Evolutionary conservation across 1,140 invertebrate genomes (phyloP).

Genomic region (Drosophila oshimai): DNA sequence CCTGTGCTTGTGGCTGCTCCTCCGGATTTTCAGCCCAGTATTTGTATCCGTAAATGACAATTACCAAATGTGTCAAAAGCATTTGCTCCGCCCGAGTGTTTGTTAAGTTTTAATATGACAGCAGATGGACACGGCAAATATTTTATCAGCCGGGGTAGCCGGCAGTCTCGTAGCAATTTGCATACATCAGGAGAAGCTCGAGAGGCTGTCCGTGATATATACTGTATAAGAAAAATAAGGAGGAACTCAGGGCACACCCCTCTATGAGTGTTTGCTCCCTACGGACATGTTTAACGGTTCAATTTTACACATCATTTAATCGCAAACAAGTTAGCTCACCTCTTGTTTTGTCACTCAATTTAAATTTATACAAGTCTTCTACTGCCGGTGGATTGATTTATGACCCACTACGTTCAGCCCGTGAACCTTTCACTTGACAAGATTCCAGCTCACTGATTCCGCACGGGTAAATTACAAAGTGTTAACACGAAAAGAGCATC

Average conservation of each 20-base stretch:
- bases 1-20: slow-evolving; percentile 43
- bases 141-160: slow-evolving; percentile 35
- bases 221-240: neutral
- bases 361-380: slow-evolving; percentile 67
- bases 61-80: slow-evolving; percentile 79
- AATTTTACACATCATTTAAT: slow-evolving; percentile 82
- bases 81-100: slow-evolving; percentile 25
- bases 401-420: slow-evolving; percentile 42
- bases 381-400: slow-evolving; percentile 66
- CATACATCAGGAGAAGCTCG: slow-evolving; percentile 39
- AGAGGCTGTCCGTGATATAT: slow-evolving; percentile 3
- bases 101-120: slow-evolving; percentile 78
- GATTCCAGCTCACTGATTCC: slow-evolving; percentile 69
- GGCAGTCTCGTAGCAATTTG: slow-evolving; percentile 52
- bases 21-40: neutral
- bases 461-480: slow-evolving; percentile 72
- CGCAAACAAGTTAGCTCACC: slow-evolving; percentile 65
- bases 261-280: slow-evolving; percentile 33
- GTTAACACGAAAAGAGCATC: slow-evolving; percentile 71
- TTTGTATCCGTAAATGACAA: slow-evolving; percentile 59
- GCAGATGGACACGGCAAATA: slow-evolving; percentile 60
- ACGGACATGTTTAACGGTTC: slow-evolving; percentile 75
- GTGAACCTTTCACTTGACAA: slow-evolving; percentile 71
- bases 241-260: neutral
- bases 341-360: slow-evolving; percentile 70